Evolutionary conservation across 1,140 invertebrate genomes (phyloP).

Genomic region (Plodia interpunctella): DNA sequence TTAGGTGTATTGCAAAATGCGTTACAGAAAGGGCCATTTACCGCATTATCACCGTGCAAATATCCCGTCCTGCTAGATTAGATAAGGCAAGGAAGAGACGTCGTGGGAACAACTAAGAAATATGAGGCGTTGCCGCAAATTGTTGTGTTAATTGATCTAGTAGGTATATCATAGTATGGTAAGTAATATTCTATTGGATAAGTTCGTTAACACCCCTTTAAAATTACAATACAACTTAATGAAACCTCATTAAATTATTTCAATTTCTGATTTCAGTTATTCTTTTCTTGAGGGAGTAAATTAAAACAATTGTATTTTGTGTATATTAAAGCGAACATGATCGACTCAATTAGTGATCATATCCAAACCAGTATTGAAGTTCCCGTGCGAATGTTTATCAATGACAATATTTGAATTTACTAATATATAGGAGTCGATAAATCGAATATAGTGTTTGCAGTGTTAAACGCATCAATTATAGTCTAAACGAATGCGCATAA

Average conservation of each 20-base stretch:
- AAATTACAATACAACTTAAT: no score
- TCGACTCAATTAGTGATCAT: no score
- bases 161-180: neutral
- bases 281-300: no score
- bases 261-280: no score
- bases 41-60: slow-evolving; percentile 67
- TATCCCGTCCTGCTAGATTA: slow-evolving; percentile 66
- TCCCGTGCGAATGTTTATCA: neutral
- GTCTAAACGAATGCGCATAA: slow-evolving; percentile 47
- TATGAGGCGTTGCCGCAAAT: slow-evolving; percentile 21
- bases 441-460: neutral
- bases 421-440: neutral
- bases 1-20: slow-evolving; percentile 32
- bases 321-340: no score
- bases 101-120: slow-evolving; percentile 40
- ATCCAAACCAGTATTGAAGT: no score
- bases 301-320: no score
- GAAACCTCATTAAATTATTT: no score
- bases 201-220: no score
- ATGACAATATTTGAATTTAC: neutral
- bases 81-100: slow-evolving; percentile 58
- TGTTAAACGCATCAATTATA: slow-evolving; percentile 17
- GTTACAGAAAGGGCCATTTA: slow-evolving; percentile 43
- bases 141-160: slow-evolving; percentile 9
- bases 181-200: neutral